Base-by-base conservation (phyloP, 2,113 vertebrate genomes). In the Menidia beryllina region DNA sequence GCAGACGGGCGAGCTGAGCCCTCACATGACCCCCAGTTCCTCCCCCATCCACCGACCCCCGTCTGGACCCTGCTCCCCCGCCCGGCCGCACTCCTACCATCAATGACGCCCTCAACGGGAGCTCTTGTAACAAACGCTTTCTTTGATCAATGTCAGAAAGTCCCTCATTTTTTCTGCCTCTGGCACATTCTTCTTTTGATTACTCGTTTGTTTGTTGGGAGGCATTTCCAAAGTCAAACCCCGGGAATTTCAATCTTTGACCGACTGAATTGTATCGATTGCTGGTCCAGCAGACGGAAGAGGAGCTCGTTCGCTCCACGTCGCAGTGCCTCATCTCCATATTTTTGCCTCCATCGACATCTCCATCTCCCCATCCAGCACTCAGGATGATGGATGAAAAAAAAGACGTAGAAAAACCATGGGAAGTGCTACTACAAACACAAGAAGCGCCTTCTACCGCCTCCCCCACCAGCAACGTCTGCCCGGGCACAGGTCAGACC, bases 1-100 rank as follows among this genome's bases (percentile, higher is more conserved):
- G 14, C 96, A 99, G 87, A 96, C 95, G 0, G 94, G 95, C 25
- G 97, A 98, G 36, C 91, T 95, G 53, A 99, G 96, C 81, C 97
- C 97, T 52, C 95, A 90, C 77, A 93, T 96, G 81, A 95, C 96
- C 8, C 94, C 96, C 0, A 75, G 92, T 0, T 83, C 89, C 63
- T 96, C 96, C 0, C 95, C 95, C 7, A 82, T 95, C 39, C 96
- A 96, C 69, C 92, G 82, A 24, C 90, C 94, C 63, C 77, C 88
- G 7, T 94, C 95, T 2, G 94, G 91, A 5, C 81, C 70, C 1
- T 83, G 85, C 27, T 89, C 89, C 12, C 86, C 89, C 0, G 88
- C 89, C 15, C 88, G 91, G 8, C 89, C 91, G 1, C 95, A 93
- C 41, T 93, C 95, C 67, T 94, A 95, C 43, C 92, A 95, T 80